These are phyloP conservation scores for Melopsittacus undulatus DNA, from an alignment of 2,797 vertebrate species.

Conservation along the genomic window DNA sequence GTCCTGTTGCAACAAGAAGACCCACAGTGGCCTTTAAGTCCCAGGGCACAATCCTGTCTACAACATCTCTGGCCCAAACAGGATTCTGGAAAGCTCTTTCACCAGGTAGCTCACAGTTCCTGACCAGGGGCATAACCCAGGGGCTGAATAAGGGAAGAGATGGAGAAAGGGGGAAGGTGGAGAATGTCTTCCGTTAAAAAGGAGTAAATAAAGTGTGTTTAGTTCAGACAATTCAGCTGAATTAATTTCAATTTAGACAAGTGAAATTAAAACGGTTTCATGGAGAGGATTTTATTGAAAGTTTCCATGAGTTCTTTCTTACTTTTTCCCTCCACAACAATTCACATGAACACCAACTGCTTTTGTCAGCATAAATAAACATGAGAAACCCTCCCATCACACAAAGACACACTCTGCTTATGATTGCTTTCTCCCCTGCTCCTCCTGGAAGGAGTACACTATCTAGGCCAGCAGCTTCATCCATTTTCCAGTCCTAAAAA, in stretches of 20 bases:
- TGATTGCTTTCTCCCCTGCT: not conserved
- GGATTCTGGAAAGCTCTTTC: no score
- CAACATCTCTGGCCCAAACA: not conserved
- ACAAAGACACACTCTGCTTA: fast-evolving
- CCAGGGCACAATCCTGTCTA: fast-evolving
- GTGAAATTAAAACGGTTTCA: not conserved
- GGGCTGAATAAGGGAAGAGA: fast-evolving
- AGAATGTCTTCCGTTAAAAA: not conserved
- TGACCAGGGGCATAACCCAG: not conserved
- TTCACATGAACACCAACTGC: not conserved
- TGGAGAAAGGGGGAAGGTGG: not conserved
- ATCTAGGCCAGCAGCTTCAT: constrained; percentile 48
- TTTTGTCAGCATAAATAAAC: not conserved
- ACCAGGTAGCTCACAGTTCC: not conserved
- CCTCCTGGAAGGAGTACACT: not conserved
- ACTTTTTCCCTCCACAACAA: not conserved
- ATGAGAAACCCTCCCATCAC: not conserved
- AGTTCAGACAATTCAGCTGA: not conserved
- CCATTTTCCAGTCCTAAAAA: constrained; percentile 44
- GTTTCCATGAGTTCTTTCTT: not conserved
- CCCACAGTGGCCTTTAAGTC: not conserved
- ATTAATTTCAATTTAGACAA: not conserved
- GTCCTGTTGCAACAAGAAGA: not conserved
- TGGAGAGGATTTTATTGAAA: not conserved
- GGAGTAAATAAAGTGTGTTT: not conserved